phyloP scores from a whole-genome alignment of 2,113 vertebrate genomes.

The Pampusana beccarii region DNA sequence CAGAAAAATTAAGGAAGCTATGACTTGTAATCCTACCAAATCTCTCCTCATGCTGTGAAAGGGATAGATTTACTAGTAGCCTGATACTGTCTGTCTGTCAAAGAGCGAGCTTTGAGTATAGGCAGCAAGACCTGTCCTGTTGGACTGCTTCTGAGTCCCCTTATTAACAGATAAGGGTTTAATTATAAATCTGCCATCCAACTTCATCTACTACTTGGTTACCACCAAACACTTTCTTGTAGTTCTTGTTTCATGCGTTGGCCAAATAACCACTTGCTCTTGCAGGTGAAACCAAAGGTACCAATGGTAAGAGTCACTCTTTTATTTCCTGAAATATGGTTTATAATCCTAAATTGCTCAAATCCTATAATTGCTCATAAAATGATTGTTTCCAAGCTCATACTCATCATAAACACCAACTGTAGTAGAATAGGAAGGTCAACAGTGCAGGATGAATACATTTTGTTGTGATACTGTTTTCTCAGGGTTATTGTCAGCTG shows the following conservation, averaged over 20 bases:
- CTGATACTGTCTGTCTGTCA: neutral
- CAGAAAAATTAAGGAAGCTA: neutral
- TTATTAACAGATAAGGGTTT: neutral
- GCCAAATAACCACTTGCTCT: neutral
- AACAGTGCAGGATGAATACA: neutral
- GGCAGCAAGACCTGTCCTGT: neutral
- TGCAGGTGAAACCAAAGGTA: neutral
- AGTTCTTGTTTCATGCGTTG: neutral
- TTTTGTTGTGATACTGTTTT: neutral
- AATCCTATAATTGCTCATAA: neutral
- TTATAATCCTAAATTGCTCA: neutral
- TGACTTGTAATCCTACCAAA: neutral
- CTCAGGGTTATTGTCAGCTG: neutral
- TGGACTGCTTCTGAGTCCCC: neutral
- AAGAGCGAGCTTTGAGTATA: neutral
- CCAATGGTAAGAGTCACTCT: rapidly evolving
- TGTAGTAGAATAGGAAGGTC: neutral
- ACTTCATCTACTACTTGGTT: neutral
- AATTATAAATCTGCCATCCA: neutral
- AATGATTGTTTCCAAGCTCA: neutral
- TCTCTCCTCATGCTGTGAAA: neutral
- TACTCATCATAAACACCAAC: neutral
- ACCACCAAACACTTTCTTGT: neutral
- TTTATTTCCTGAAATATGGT: neutral
- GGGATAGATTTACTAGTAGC: neutral